Conservation (phyloP, 2,113 vertebrate genomes). For the Thunnus thynnus region DNA sequence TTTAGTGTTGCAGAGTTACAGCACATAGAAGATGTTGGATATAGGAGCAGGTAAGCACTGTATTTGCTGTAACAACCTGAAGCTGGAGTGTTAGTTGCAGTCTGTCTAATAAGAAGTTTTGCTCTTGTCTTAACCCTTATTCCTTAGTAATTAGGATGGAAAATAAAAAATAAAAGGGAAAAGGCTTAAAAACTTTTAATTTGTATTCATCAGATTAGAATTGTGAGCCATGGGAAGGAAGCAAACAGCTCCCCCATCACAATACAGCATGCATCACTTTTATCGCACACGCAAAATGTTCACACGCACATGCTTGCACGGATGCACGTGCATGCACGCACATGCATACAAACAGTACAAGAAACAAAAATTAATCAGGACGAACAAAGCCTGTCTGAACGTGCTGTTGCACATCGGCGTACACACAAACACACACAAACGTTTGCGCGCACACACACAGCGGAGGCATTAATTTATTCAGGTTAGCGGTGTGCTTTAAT, state of each 20-base stretch:
- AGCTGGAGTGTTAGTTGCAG: not conserved
- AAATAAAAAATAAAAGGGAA: constrained; percentile 46
- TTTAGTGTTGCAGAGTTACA: not conserved
- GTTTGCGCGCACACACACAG: not conserved
- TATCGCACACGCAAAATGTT: constrained; percentile 59
- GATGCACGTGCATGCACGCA: constrained; percentile 28
- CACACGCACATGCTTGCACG: constrained; percentile 23
- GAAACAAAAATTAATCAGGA: constrained; percentile 73
- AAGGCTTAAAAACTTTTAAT: constrained; percentile 74
- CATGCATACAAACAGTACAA: constrained; percentile 56
- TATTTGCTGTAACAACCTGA: constrained; percentile 4
- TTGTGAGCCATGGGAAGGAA: constrained; percentile 50
- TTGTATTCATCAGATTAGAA: constrained; percentile 78
- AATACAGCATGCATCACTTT: constrained; percentile 62
- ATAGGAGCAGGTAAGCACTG: not conserved
- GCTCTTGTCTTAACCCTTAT: constrained; percentile 25
- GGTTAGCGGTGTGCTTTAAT: constrained; percentile 83
- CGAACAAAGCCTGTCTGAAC: constrained; percentile 76
- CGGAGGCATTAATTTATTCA: constrained; percentile 80
- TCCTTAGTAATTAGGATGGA: constrained; percentile 56
- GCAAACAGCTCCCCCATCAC: constrained; percentile 67
- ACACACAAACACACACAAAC: constrained; percentile 26
- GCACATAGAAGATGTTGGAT: not conserved
- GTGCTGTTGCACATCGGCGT: constrained; percentile 24
- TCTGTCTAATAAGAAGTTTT: not conserved